Base-by-base conservation (phyloP, 1,140 invertebrate genomes). In the Calliphora vicina region DNA sequence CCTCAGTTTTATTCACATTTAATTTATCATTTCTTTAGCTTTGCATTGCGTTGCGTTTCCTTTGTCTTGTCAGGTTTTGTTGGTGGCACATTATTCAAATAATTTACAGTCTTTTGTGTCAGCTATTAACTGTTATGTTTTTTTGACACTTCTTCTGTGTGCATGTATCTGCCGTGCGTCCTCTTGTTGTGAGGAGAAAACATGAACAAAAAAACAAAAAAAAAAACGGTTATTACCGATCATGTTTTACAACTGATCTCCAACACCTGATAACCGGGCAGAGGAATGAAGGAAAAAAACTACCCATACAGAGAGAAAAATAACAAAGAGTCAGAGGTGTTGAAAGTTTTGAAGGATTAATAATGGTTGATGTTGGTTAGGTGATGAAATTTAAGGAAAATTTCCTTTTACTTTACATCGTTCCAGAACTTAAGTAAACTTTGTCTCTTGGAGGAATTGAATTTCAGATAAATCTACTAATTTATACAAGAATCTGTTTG, bases 81-180 rank as follows among this genome's bases (percentile, higher is more conserved):
- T 67, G 61, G 61, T 67, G 61, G 61, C 61, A 25, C 74, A 78
- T 78, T 78, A 78, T 45, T 78, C 74, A 78, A 78, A n/a, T 78
- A 78, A 78, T 78, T 78, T 78, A 78, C 35, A 43, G 35, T 78
- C 74, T 78, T 78, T 78, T 78, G 74, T 78, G 42, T 78, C 74
- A 78, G 74, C 74, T 43, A 42, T 78, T 78, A 78, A 78, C 42
- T 78, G 35, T 78, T 78, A 76, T 76, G 74, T 78, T 43, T 78
- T 45, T 78, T 78, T 78, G 74, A 78, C 74, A 78, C 74, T 78
- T 78, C 74, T 17, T 78, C 20, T 45, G n/a, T 43, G 10, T n/a
- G 5, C 5, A 42, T 50, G 4, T 50, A 50, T 76, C 73, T 27
- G 8, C 26, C 17, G 27, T 76, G 13, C 42, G 35, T 76, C 3